Conservation (phyloP, 2,797 vertebrate species). For the Leuciscus waleckii region DNA sequence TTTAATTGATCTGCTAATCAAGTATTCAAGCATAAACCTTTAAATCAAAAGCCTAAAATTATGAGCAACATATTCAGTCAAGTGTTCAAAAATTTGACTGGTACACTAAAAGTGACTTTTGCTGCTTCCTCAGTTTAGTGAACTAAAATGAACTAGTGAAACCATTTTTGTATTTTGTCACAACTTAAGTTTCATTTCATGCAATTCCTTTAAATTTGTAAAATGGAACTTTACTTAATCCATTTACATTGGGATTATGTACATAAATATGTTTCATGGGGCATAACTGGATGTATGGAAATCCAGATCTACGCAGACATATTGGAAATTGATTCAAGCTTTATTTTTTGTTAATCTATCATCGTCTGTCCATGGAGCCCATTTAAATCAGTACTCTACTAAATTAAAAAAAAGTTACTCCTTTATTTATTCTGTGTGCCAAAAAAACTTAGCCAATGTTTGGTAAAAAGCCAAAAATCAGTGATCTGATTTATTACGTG, state of each 20-base stretch:
- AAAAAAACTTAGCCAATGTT: background rate
- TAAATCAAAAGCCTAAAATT: background rate
- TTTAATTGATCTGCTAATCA: background rate
- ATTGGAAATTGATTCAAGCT: background rate
- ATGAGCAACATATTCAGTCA: slow-evolving; percentile 6
- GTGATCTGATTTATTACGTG: background rate
- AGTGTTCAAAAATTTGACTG: background rate
- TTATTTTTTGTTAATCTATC: slow-evolving; percentile 15
- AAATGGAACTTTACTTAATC: background rate
- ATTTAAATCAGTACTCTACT: slow-evolving; percentile 7
- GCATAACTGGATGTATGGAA: background rate
- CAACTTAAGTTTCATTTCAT: background rate
- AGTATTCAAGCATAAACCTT: background rate
- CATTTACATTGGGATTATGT: background rate
- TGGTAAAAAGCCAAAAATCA: background rate
- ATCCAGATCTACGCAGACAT: background rate
- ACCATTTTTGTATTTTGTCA: background rate
- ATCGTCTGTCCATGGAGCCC: background rate
- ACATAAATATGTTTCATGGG: background rate
- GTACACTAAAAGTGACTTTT: background rate
- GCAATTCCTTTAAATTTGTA: background rate
- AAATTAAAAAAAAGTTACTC: slow-evolving; percentile 1
- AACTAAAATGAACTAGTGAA: background rate
- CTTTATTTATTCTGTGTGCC: slow-evolving; percentile 2
- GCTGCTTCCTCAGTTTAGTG: background rate